These are phyloP conservation scores for Megatriorchis doriae DNA, from an alignment of 2,113 vertebrate species.

Conservation along the genomic window DNA sequence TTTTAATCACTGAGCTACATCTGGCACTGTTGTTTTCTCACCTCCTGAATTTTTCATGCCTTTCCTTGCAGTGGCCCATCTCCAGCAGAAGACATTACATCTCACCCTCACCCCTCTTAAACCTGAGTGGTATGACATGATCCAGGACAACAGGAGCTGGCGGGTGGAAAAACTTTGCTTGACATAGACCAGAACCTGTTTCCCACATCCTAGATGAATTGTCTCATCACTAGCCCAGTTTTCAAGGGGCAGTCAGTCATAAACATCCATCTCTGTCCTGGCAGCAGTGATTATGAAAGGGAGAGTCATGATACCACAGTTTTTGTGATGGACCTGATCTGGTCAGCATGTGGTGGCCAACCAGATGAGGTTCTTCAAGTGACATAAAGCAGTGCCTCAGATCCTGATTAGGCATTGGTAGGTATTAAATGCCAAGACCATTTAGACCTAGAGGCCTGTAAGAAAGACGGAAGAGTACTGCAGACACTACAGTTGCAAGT, in stretches of 20 bases:
- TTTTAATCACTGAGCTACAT: background rate
- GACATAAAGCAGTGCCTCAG: background rate
- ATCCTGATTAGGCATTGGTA: background rate
- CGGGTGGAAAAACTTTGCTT: background rate
- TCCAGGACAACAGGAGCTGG: background rate
- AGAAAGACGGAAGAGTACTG: background rate
- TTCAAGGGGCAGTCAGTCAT: background rate
- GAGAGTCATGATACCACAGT: accelerated
- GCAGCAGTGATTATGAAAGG: background rate
- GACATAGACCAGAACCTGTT: background rate
- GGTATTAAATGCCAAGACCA: background rate
- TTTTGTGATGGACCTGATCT: background rate
- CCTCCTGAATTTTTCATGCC: background rate
- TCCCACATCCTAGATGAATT: background rate
- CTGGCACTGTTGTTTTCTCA: background rate
- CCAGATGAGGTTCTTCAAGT: background rate
- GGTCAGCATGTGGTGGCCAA: background rate
- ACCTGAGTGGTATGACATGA: background rate
- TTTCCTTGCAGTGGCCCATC: background rate
- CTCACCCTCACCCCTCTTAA: background rate
- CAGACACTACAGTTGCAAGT: background rate
- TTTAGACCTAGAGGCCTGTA: background rate
- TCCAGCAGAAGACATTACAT: background rate
- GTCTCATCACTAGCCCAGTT: background rate
- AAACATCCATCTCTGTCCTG: background rate